A percentile compares a stretch with the other conserved stretches of the same genome.
Conservation (phyloP, 2,888 invertebrate genomes). For the Himalopsyche kuldschensis region DNA sequence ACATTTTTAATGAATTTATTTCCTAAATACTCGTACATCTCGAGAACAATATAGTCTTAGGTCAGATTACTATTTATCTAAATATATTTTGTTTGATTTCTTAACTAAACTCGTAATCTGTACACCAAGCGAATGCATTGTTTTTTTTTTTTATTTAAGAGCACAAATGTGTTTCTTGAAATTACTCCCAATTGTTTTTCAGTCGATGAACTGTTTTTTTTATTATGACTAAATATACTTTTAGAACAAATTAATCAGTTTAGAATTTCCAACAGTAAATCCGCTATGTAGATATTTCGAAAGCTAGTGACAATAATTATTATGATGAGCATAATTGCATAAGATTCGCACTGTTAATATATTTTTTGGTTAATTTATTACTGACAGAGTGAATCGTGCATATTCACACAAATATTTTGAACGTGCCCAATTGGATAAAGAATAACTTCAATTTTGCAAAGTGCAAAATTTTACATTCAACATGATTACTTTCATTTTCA, state of each 20-base stretch:
- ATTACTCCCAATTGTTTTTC: background rate
- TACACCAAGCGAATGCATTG: background rate
- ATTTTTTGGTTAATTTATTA: too few relatives aligned
- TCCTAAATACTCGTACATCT: background rate
- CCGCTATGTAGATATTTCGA: background rate
- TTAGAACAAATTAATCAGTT: background rate
- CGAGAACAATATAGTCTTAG: conserved; percentile 1
- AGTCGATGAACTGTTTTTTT: background rate
- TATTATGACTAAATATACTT: background rate
- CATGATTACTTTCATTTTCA: too few relatives aligned
- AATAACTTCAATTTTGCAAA: too few relatives aligned
- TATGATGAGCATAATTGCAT: background rate
- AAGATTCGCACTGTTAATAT: too few relatives aligned
- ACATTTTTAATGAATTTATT: background rate
- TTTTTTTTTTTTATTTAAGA: background rate
- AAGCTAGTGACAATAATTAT: background rate
- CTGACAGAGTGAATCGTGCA: too few relatives aligned
- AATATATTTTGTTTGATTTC: background rate
- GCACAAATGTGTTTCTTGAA: background rate
- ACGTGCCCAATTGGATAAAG: too few relatives aligned
- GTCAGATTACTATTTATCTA: conserved; percentile 1
- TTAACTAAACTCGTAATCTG: background rate
- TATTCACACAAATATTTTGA: too few relatives aligned
- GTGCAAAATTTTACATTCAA: too few relatives aligned
- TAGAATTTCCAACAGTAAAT: background rate